These are phyloP conservation scores for Nephrotoma guestfalica DNA, from an alignment of 2,888 invertebrate species.

Conservation along the genomic window DNA sequence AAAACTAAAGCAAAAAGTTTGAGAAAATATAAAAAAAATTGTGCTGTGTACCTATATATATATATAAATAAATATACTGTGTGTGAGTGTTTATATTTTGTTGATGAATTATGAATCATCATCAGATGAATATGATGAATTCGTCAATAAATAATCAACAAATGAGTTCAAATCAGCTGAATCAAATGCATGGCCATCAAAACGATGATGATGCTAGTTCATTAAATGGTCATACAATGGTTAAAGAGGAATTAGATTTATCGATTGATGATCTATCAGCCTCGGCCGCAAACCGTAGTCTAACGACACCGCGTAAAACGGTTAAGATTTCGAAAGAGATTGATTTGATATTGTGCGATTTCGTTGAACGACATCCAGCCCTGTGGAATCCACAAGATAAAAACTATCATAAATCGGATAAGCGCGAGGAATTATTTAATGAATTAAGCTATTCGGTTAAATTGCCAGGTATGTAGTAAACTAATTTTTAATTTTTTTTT, in stretches of 20 bases:
- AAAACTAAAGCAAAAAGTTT: background rate
- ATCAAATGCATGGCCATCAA: background rate
- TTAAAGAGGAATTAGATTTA: background rate
- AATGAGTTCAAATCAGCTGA: background rate
- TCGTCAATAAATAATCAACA: background rate
- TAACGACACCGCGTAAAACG: background rate
- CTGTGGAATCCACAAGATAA: constrained; percentile 3
- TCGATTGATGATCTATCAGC: background rate
- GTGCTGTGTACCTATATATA: background rate
- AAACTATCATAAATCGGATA: constrained; percentile 5
- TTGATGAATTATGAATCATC: background rate
- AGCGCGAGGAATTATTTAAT: constrained; percentile 1
- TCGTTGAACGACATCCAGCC: background rate
- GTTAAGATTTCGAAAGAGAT: constrained; percentile 3
- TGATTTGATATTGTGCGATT: constrained; percentile 4
- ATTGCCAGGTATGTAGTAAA: background rate
- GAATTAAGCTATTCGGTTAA: background rate
- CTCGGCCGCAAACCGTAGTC: background rate
- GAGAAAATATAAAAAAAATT: background rate
- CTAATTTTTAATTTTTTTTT: background rate
- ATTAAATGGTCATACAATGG: background rate
- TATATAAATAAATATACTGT: background rate
- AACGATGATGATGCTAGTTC: background rate
- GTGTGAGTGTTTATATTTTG: background rate
- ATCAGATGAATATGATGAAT: background rate